These are phyloP conservation scores for Leucophenga varia DNA, from an alignment of 1,140 invertebrate genomes.

Conservation along the genomic window DNA sequence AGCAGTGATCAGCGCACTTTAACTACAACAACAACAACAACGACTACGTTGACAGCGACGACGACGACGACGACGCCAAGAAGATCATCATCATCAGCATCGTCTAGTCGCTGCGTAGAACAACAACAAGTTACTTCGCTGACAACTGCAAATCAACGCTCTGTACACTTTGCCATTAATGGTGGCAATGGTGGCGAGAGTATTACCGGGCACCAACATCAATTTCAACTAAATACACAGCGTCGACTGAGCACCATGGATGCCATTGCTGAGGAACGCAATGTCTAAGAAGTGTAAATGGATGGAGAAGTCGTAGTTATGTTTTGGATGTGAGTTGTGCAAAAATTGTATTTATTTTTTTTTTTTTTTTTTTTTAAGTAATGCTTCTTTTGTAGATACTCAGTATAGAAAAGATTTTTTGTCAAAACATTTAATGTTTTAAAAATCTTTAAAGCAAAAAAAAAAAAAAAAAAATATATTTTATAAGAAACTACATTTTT, in stretches of 20 bases:
- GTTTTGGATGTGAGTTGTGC: no score
- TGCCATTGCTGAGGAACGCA: constrained; percentile 35
- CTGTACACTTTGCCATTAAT: no score
- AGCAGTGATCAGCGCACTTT: constrained; percentile 37
- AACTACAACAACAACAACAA: constrained; percentile 21
- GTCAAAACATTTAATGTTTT: background rate
- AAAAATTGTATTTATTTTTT: no score
- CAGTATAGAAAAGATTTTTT: background rate
- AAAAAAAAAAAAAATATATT: no score
- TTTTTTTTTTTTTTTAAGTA: constrained; percentile 20
- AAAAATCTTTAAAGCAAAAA: constrained; percentile 1
- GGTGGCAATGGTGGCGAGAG: constrained; percentile 4
- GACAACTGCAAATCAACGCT: constrained; percentile 1
- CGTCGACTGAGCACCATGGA: constrained; percentile 41
- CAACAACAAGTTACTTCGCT: no score
- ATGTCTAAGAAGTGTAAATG: constrained; percentile 20
- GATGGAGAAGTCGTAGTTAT: background rate
- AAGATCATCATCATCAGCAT: no score
- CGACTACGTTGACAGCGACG: constrained; percentile 6
- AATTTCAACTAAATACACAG: no score
- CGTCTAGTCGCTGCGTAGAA: no score
- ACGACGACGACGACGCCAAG: constrained; percentile 23
- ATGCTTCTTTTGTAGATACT: constrained; percentile 19
- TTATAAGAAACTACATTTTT: no score
- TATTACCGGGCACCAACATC: constrained; percentile 8